Base-by-base conservation (phyloP, 1,140 invertebrate species). In the Capitella teleta region DNA sequence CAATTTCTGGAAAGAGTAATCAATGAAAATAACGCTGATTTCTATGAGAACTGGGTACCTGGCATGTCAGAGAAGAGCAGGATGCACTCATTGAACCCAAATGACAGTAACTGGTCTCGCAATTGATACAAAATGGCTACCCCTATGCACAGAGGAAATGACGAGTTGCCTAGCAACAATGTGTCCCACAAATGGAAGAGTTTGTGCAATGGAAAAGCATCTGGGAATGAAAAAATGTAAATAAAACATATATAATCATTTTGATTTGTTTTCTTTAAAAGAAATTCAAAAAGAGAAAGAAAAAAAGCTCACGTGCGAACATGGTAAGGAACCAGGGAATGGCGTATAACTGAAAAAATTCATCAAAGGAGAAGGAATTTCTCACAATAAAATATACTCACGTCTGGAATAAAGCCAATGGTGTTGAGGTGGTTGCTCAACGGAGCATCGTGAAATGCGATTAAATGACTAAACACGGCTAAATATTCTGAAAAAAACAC, bases 321-420 rank as follows among this genome's bases (percentile, higher is more conserved):
- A 98, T 96, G 8, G 95, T 99, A 5, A 99, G 75, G 72, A 98
- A 98, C 95, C 95, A 98, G 0, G 95, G 94, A 68, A 98, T 98
- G n/a, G 95, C 90, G 75, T 98, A 98, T 1, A 98, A 74, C 76
- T 74, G 61, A 24, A 66, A 67, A 44, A 55, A 50, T 58, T 51
- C 57, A 50, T 10, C 26, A 49, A n/a, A n/a, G n/a, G n/a, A n/a
- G n/a, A n/a, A n/a, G n/a, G n/a, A n/a, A n/a, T n/a, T n/a, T n/a
- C n/a, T n/a, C 2, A 40, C n/a, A 40, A 3, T 18, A 16, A n/a
- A 16, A 14, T 28, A 16, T 28, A 62, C 66, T 63, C 63, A 74
- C 71, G 60, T 99, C 92, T 0, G 95, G 92, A 58, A 94, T 87
- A 70, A 99, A 98, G 60, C 84, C 87, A 57, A 98, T 96, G 5